Conservation (phyloP, 1,140 invertebrate species). For the Rhopalosiphum maidis region DNA sequence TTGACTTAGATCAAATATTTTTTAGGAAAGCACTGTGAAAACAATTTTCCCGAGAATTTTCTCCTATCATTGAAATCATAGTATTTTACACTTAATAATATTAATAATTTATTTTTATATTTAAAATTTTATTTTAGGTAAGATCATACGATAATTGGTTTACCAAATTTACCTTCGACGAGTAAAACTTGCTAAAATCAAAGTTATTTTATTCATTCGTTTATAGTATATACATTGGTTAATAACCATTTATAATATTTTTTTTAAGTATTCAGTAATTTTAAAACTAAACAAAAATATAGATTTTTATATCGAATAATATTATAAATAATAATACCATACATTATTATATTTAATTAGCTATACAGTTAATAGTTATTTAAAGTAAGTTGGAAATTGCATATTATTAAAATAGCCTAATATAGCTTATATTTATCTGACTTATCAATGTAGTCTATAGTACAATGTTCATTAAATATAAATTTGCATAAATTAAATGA, state of each 20-base stretch:
- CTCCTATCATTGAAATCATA: background rate
- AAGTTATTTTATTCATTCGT: background rate
- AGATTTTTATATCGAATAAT: background rate
- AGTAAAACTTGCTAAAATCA: background rate
- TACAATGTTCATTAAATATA: slow-evolving; percentile 15
- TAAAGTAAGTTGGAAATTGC: background rate
- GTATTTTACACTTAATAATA: background rate
- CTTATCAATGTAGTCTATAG: background rate
- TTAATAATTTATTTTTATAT: too few species aligned
- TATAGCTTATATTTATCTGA: background rate
- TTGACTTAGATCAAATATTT: background rate
- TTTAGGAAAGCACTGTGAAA: background rate
- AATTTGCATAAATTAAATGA: background rate
- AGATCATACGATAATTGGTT: too few species aligned
- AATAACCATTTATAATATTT: background rate
- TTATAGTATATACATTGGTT: background rate
- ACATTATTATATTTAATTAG: background rate
- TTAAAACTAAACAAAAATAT: background rate
- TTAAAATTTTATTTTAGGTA: background rate
- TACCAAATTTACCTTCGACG: background rate
- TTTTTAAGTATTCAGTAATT: background rate
- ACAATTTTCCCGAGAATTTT: background rate
- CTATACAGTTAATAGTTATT: background rate
- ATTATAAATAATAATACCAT: background rate
- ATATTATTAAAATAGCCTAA: background rate